Evolutionary conservation across 2,888 invertebrate genomes (phyloP), one percentile per base, ranked within the genome.

Genomic region (Catocala sponsa): DNA sequence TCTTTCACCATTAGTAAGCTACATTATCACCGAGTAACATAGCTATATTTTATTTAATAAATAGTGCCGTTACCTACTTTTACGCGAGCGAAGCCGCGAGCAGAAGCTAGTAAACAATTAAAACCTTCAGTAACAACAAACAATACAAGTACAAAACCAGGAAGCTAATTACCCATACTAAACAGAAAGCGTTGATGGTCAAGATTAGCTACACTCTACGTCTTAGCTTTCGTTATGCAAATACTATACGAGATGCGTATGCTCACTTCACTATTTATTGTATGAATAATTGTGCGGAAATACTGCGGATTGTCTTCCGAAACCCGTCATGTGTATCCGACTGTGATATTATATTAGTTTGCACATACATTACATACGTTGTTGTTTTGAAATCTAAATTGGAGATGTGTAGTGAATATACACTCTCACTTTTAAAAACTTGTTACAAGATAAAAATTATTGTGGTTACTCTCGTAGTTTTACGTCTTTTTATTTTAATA

Each of bases 261-360:
- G 38, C 60, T 12, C 54, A 49, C 35, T 35, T 38, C 35, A 38
- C 35, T 43, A 48, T 73, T 71, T 72, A 76, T 71, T 60, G 69
- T 61, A 12, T 38, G 35, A 62, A 75, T 80, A 78, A 82, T 74
- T 77, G 79, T 57, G 68, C 78, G 78, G 80, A 81, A 79, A 65
- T 58, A 25, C 41, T 57, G 43, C 41, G 2, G 60, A 68, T 55
- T 47, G 59, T 68, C 58, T 78, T 75, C 74, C 75, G 57, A 68
- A 74, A 62, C 62, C 71, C 72, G 48, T 69, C 73, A 59, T 68
- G 79, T 70, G 80, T 74, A 80, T 69, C 82, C 74, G 65, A 74
- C 76, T 76, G 74, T 77, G 47, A 61, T 68, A 72, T 74, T 65
- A 66, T 66, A 67, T 67, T 67, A 60, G 55, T 63, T 67, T 63